These are phyloP conservation scores for Peromyscus californicus DNA, from an alignment of 2,113 vertebrate genomes.

Conservation along the genomic window DNA sequence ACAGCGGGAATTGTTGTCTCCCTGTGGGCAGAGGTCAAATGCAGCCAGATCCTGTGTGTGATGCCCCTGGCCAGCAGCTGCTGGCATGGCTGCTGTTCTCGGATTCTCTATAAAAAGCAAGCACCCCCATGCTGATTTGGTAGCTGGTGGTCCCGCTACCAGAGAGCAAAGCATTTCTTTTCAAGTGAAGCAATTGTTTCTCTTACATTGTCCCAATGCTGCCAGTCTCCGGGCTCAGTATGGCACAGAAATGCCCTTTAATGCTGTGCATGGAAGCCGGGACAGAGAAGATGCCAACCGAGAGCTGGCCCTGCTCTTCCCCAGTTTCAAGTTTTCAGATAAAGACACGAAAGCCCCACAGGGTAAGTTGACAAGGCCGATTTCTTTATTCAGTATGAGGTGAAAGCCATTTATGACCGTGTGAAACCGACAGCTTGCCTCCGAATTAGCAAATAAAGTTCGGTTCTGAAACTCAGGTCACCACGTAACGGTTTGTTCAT, in stretches of 20 bases:
- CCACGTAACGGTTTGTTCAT: neutral
- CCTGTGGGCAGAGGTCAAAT: neutral
- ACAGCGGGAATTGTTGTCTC: neutral
- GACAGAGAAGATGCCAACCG: conserved; percentile 89
- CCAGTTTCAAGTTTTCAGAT: conserved; percentile 86
- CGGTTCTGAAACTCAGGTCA: neutral
- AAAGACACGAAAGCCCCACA: conserved; percentile 80
- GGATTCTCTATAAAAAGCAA: conserved; percentile 12
- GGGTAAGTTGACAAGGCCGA: conserved; percentile 85
- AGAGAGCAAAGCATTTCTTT: conserved; percentile 42
- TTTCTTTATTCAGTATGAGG: conserved; percentile 88
- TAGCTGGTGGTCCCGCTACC: conserved; percentile 2
- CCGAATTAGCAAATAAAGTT: neutral
- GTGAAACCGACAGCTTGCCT: neutral
- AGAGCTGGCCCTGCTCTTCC: conserved; percentile 93
- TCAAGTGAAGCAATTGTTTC: conserved; percentile 51
- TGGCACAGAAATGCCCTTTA: conserved; percentile 90
- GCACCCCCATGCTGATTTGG: neutral
- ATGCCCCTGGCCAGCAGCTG: neutral
- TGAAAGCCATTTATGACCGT: conserved; percentile 82
- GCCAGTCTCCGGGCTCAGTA: conserved; percentile 93
- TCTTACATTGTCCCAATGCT: conserved; percentile 49
- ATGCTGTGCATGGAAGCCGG: conserved; percentile 91
- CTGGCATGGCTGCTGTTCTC: neutral
- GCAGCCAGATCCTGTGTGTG: neutral